Conservation (phyloP, 2,888 invertebrate species). For the Ornithoptera priamus region DNA sequence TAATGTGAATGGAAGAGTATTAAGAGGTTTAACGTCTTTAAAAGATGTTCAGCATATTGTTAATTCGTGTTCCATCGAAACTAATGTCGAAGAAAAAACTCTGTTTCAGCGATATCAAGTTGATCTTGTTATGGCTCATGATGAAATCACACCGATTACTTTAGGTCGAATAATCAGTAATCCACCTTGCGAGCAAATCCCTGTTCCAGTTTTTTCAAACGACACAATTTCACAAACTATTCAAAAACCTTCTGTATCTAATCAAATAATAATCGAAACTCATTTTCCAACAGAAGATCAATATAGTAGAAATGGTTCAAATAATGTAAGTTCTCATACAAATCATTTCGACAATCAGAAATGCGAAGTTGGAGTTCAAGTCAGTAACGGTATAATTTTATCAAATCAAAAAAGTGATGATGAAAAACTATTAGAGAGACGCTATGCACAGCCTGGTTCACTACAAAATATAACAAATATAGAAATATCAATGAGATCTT, state of each 20-base stretch:
- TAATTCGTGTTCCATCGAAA: conserved; percentile 75
- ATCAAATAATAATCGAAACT: conserved; percentile 71
- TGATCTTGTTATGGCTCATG: conserved; percentile 83
- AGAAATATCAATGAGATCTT: conserved; percentile 69
- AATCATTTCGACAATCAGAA: conserved; percentile 52
- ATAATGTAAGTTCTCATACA: conserved; percentile 42
- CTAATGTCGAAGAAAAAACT: conserved; percentile 58
- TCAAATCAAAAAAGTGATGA: conserved; percentile 76
- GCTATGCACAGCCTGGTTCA: conserved; percentile 62
- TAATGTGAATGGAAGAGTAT: conserved; percentile 90
- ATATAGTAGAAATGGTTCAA: conserved; percentile 45
- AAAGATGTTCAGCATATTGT: conserved; percentile 83
- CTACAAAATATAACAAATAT: conserved; percentile 76
- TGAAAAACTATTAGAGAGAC: conserved; percentile 72
- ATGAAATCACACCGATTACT: conserved; percentile 80
- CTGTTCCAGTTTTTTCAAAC: conserved; percentile 44
- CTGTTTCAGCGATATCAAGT: conserved; percentile 75
- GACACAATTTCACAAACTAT: conserved; percentile 73
- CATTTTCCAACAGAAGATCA: conserved; percentile 68
- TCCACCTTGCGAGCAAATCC: conserved; percentile 53
- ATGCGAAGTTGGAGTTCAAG: conserved; percentile 61
- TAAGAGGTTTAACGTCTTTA: conserved; percentile 85
- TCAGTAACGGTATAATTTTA: conserved; percentile 51
- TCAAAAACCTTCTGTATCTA: conserved; percentile 63
- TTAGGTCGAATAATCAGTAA: conserved; percentile 69